Evolutionary conservation across 2,888 invertebrate species (phyloP).

Genomic region (Drosophila flavopinicola): DNA sequence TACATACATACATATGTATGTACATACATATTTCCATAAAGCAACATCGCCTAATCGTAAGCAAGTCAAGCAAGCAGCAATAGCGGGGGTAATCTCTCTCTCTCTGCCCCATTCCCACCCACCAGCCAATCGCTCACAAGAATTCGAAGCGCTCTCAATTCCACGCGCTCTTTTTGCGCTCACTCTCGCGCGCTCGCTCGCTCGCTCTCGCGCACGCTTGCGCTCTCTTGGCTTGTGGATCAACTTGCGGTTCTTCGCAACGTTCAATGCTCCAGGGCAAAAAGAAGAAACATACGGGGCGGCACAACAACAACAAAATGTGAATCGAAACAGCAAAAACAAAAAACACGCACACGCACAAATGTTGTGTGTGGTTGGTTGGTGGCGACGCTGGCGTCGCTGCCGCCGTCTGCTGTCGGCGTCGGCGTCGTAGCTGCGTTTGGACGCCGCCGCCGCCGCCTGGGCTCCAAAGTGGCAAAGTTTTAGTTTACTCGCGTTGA

Average conservation of each 20-base stretch:
- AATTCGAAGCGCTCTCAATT: conserved; percentile 36
- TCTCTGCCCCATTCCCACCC: no score
- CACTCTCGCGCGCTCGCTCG: conserved; percentile 4
- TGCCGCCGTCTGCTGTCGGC: conserved; percentile 32
- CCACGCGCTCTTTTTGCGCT: conserved; percentile 3
- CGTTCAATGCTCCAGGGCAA: conserved; percentile 67
- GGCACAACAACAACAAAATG: conserved; percentile 25
- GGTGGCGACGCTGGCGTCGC: conserved; percentile 30
- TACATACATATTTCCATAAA: no score
- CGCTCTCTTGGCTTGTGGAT: conserved; percentile 44
- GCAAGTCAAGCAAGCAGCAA: conserved; percentile 26
- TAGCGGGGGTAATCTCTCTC: background rate
- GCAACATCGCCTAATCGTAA: conserved; percentile 35
- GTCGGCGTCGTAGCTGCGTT: conserved; percentile 51
- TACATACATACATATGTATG: background rate
- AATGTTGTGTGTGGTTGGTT: conserved; percentile 6
- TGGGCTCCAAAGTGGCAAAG: conserved; percentile 42
- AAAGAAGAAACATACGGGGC: conserved; percentile 20
- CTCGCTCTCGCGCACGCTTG: background rate
- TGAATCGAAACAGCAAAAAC: conserved; percentile 29
- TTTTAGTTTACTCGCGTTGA: conserved; percentile 76
- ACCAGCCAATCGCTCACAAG: conserved; percentile 26
- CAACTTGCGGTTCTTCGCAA: conserved; percentile 63
- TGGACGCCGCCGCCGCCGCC: conserved; percentile 16
- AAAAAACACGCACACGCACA: conserved; percentile 12